Evolutionary conservation across 2,797 vertebrate species (phyloP).

Genomic region (Pitangus sulphuratus): DNA sequence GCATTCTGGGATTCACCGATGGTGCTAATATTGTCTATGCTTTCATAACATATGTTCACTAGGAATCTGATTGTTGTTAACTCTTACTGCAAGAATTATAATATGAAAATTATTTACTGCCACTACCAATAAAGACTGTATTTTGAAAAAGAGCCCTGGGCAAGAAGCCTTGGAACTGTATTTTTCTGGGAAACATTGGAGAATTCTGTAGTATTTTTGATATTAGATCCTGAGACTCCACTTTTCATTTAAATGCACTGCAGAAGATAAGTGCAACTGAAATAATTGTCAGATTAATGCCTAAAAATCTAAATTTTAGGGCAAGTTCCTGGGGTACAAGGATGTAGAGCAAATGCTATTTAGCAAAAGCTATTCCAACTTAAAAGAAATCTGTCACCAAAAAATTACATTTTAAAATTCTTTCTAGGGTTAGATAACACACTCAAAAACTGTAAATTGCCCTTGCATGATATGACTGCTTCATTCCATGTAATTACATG

Average conservation of each 20-base stretch:
- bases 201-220: background rate
- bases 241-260: background rate
- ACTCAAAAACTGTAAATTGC: background rate
- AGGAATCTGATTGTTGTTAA: background rate
- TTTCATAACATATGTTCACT: background rate
- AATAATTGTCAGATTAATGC: constrained; percentile 8
- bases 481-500: background rate
- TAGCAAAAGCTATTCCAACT: background rate
- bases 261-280: background rate
- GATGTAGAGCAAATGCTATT: background rate
- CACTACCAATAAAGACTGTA: background rate
- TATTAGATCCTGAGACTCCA: background rate
- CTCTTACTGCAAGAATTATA: background rate
- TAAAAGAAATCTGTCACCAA: background rate
- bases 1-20: background rate
- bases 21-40: background rate
- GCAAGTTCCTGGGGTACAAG: background rate
- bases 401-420: background rate
- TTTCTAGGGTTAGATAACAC: background rate
- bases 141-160: background rate
- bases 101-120: background rate
- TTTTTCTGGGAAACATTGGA: background rate
- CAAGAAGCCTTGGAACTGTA: background rate
- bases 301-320: background rate
- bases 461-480: background rate